Evolutionary conservation across 2,888 invertebrate genomes (phyloP).

Genomic region (Monoplex corrugatus): DNA sequence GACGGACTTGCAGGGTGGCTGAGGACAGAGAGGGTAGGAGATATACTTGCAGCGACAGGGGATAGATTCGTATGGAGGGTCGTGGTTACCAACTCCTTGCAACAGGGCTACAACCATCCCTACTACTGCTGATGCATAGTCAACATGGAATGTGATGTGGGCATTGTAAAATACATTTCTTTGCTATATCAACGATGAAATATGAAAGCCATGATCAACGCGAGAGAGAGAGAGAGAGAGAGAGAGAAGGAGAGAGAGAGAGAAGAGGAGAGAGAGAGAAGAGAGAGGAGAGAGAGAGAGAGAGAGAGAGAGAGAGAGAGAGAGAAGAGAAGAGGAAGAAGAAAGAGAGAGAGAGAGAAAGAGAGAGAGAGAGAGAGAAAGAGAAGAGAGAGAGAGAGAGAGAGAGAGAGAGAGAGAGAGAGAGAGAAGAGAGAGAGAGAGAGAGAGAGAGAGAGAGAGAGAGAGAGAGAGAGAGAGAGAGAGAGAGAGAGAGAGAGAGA

Average conservation of each 20-base stretch:
- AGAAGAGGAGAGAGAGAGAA: slow-evolving; percentile 8
- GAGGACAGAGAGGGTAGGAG: too few species aligned
- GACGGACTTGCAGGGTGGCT: too few species aligned
- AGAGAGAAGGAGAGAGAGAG: slow-evolving; percentile 22
- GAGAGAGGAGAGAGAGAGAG: slow-evolving; percentile 33
- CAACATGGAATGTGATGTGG: too few species aligned
- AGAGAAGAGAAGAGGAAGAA: not conserved
- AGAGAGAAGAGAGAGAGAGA: not conserved
- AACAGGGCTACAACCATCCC: too few species aligned
- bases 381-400: not conserved
- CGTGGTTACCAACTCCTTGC: too few species aligned
- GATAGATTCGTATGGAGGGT: too few species aligned
- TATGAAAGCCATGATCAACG: too few species aligned
- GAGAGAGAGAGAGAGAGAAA: not conserved
- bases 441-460: not conserved
- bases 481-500: slow-evolving; percentile 18
- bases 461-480: not conserved
- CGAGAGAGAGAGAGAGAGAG: not conserved
- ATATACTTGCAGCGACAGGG: too few species aligned
- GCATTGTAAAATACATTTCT: too few species aligned
- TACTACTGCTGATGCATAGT: too few species aligned
- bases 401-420: not conserved
- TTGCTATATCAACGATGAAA: too few species aligned
- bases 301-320: slow-evolving; percentile 20
- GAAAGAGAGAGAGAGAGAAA: not conserved